These are phyloP conservation scores for Physeter macrocephalus DNA, from an alignment of 2,113 vertebrate species.

Conservation along the genomic window DNA sequence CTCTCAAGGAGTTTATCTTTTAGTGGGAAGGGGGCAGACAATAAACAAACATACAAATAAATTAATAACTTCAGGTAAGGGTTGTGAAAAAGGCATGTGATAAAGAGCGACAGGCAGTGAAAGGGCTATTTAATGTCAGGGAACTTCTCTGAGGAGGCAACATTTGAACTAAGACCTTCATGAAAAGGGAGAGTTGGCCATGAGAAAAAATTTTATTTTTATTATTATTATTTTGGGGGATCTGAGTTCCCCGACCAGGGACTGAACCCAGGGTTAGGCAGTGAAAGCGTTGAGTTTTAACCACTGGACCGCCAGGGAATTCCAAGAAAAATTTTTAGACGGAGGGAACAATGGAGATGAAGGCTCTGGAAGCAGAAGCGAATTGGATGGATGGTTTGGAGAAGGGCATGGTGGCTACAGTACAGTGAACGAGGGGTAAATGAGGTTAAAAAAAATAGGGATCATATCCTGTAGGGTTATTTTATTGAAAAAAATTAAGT, in stretches of 20 bases:
- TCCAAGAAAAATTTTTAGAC: neutral
- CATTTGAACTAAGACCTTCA: neutral
- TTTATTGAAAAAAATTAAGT: neutral
- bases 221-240: neutral
- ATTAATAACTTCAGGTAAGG: neutral
- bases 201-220: neutral
- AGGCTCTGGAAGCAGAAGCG: neutral
- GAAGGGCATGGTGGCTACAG: neutral
- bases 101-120: neutral
- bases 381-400: neutral
- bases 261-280: neutral
- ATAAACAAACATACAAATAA: neutral
- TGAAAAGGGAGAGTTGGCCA: neutral
- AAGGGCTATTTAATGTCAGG: neutral
- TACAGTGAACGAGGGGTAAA: neutral
- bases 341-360: neutral
- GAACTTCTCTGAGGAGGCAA: neutral
- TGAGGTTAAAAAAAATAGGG: neutral
- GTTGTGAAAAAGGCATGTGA: neutral
- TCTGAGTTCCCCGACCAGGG: neutral
- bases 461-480: neutral
- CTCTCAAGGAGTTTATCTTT: neutral
- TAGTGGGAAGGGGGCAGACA: neutral
- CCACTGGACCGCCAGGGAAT: rapidly evolving
- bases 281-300: neutral